Evolutionary conservation across 2,888 invertebrate species (phyloP).

Genomic region (Andrena minutula): DNA sequence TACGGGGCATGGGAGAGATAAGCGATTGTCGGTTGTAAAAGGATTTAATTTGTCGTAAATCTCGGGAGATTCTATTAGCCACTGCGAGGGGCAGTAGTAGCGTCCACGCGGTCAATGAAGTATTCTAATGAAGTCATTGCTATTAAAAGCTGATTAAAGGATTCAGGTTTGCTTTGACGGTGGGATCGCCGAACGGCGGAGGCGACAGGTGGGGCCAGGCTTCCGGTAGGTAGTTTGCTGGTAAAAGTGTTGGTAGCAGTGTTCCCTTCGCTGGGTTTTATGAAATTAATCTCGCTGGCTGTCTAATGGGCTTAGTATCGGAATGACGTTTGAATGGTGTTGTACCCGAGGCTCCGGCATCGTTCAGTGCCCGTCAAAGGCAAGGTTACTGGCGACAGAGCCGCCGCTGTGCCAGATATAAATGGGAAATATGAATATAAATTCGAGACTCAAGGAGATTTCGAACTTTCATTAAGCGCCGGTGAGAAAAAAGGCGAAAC

Average conservation of each 20-base stretch:
- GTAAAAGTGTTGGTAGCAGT: neutral
- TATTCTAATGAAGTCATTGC: neutral
- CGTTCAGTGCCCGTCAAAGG: neutral
- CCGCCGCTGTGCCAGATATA: neutral
- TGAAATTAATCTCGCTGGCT: neutral
- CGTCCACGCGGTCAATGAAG: neutral
- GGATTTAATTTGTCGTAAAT: constrained; percentile 40
- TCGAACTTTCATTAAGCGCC: constrained; percentile 61
- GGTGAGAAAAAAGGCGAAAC: constrained; percentile 52
- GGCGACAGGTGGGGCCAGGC: neutral
- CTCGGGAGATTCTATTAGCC: neutral
- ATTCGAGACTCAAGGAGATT: constrained; percentile 48
- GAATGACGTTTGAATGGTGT: neutral
- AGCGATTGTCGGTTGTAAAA: constrained; percentile 16
- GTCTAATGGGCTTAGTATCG: neutral
- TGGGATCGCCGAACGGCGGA: neutral
- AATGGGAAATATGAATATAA: constrained; percentile 17
- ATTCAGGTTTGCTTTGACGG: neutral
- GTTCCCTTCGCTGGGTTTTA: neutral
- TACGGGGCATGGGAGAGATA: neutral
- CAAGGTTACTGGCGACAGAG: neutral
- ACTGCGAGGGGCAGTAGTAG: neutral
- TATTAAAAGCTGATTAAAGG: constrained; percentile 4
- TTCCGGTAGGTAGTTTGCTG: neutral
- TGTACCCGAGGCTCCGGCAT: neutral